phyloP scores from a whole-genome alignment of 2,113 vertebrate genomes.

The Calidris pygmaea region DNA sequence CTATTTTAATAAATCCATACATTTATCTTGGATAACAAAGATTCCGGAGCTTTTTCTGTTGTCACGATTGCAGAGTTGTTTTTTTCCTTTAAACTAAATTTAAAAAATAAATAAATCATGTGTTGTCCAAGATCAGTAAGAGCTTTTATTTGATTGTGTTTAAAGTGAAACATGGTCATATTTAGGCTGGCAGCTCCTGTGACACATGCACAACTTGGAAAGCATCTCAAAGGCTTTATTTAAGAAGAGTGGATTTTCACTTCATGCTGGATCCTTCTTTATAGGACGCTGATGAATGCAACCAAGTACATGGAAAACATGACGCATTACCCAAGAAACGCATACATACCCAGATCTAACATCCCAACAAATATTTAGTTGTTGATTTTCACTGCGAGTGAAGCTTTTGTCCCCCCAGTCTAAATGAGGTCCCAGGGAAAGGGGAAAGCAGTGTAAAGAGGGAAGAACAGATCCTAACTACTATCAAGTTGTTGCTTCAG shows the following conservation, averaged over 20 bases:
- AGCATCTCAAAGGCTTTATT: not conserved
- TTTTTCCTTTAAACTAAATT: not conserved
- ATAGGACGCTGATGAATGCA: not conserved
- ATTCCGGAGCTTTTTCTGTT: not conserved
- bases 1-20: not conserved
- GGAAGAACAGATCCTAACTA: not conserved
- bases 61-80: fast-evolving
- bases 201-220: not conserved
- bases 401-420: not conserved
- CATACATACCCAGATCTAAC: not conserved
- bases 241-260: not conserved
- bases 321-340: not conserved
- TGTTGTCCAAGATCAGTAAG: not conserved
- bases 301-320: not conserved
- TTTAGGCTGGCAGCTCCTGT: not conserved
- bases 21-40: not conserved
- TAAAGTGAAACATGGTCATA: not conserved
- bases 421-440: not conserved
- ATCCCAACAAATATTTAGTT: not conserved
- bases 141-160: not conserved
- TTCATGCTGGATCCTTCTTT: not conserved
- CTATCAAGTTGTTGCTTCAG: not conserved
- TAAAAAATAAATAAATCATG: not conserved
- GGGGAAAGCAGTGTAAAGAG: not conserved
- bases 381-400: fast-evolving